Conservation (phyloP, 64 coral and sea anemone genomes). For the Montipora capricornis region DNA sequence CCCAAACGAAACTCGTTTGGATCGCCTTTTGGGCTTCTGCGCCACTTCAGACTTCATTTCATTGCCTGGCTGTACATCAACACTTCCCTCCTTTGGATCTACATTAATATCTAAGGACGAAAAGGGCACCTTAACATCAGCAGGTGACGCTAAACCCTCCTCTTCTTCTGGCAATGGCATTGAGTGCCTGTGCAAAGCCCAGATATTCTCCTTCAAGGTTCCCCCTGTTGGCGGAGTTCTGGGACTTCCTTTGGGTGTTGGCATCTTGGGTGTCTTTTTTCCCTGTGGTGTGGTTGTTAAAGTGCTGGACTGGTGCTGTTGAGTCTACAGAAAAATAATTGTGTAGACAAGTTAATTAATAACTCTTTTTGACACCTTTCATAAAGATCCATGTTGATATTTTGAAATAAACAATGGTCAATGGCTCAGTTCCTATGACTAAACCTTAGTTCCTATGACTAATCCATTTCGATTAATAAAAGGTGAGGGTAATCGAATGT, state of each 20-base stretch:
- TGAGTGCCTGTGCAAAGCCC: conserved; percentile 66
- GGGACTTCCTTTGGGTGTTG: conserved; percentile 75
- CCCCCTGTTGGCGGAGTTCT: conserved; percentile 55
- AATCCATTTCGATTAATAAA: too few relatives aligned
- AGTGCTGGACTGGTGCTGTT: conserved; percentile 40
- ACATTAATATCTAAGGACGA: conserved; percentile 7
- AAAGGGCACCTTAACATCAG: conserved; percentile 51
- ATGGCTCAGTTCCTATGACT: too few relatives aligned
- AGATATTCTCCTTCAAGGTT: conserved; percentile 89
- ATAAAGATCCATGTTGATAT: too few relatives aligned
- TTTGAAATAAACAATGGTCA: too few relatives aligned
- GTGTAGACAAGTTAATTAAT: neutral
- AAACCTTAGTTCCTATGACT: too few relatives aligned
- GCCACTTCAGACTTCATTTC: conserved; percentile 42
- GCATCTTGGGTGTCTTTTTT: conserved; percentile 52
- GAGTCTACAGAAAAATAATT: conserved; percentile 46
- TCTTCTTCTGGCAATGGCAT: conserved; percentile 92
- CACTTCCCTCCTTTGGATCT: neutral
- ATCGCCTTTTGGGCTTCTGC: conserved; percentile 7
- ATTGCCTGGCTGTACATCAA: conserved; percentile 23
- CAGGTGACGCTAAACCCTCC: conserved; percentile 59
- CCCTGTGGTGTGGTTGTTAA: conserved; percentile 21
- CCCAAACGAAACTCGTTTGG: conserved; percentile 94
- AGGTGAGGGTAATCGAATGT: too few relatives aligned
- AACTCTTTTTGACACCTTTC: too few relatives aligned